Percentiles rank a stretch among this genome's conserved stretches.
Conservation (phyloP, 1,140 invertebrate genomes). For the Onthophagus taurus region DNA sequence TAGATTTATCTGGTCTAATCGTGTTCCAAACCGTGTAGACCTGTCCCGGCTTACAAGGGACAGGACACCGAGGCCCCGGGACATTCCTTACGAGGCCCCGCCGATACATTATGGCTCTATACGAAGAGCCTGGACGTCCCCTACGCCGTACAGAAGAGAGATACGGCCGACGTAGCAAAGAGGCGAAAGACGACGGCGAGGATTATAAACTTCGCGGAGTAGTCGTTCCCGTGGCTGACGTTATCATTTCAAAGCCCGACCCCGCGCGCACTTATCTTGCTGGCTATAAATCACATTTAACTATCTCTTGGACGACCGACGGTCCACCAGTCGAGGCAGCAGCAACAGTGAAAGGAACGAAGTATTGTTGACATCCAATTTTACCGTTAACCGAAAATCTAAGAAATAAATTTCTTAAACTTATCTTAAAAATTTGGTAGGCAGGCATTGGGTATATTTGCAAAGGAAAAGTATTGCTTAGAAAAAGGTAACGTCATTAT, state of each 20-base stretch:
- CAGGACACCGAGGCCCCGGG: conserved; percentile 24
- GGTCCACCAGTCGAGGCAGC: background rate
- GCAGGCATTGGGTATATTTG: too few relatives aligned
- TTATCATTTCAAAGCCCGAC: conserved; percentile 23
- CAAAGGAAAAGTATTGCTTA: too few relatives aligned
- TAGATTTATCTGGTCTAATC: conserved; percentile 35
- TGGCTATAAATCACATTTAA: conserved; percentile 30
- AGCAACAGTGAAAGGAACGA: background rate
- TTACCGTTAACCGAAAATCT: too few relatives aligned
- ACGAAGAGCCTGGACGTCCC: too few relatives aligned
- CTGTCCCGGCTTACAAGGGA: conserved; percentile 32
- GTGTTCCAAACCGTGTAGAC: conserved; percentile 31
- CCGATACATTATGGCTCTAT: conserved; percentile 30
- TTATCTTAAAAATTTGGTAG: too few relatives aligned
- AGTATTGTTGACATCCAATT: too few relatives aligned
- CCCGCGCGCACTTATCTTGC: conserved; percentile 26
- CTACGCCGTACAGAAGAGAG: too few relatives aligned
- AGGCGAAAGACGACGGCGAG: conserved; percentile 19
- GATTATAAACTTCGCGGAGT: conserved; percentile 24
- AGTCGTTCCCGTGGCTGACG: conserved; percentile 26
- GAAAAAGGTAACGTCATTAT: too few relatives aligned
- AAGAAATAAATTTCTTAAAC: too few relatives aligned
- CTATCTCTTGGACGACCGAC: background rate
- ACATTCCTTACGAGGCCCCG: conserved; percentile 31
- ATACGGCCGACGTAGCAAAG: too few relatives aligned